These are phyloP conservation scores for Ochotona curzoniae DNA, from an alignment of 2,113 vertebrate genomes.

Conservation along the genomic window DNA sequence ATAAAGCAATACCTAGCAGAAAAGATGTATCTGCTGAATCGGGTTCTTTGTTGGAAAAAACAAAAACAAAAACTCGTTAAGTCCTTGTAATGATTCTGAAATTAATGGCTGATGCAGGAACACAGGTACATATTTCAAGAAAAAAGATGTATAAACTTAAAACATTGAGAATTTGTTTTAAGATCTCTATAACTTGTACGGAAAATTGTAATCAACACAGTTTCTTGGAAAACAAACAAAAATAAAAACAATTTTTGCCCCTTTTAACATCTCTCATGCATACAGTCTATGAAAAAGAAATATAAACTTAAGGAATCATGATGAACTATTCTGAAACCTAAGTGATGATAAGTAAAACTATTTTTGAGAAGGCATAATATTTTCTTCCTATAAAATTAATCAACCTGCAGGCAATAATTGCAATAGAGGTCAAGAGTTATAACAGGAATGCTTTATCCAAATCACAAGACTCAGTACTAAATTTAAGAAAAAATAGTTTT, in stretches of 20 bases:
- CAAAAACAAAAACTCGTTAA: constrained; percentile 47
- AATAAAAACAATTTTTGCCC: constrained; percentile 13
- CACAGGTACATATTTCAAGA: constrained; percentile 60
- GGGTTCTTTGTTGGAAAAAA: constrained; percentile 62
- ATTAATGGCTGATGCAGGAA: constrained; percentile 43
- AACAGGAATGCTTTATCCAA: not conserved
- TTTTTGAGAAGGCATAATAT: not conserved
- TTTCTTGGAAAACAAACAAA: not conserved
- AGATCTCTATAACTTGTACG: constrained; percentile 29
- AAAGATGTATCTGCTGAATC: constrained; percentile 61
- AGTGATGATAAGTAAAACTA: not conserved
- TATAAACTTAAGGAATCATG: not conserved
- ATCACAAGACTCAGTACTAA: not conserved
- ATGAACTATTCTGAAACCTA: not conserved
- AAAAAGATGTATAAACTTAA: constrained; percentile 21
- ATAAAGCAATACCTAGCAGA: constrained; percentile 71
- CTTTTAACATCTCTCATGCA: not conserved
- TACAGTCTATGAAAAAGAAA: not conserved
- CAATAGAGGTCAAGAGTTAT: not conserved
- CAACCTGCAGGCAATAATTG: not conserved
- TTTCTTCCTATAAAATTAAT: not conserved
- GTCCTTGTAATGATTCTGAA: constrained; percentile 57
- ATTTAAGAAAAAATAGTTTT: not conserved
- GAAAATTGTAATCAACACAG: too few relatives aligned
- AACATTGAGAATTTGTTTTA: constrained; percentile 65